Conservation (phyloP, 2,113 vertebrate genomes). For the Brienomyrus longianalis region DNA sequence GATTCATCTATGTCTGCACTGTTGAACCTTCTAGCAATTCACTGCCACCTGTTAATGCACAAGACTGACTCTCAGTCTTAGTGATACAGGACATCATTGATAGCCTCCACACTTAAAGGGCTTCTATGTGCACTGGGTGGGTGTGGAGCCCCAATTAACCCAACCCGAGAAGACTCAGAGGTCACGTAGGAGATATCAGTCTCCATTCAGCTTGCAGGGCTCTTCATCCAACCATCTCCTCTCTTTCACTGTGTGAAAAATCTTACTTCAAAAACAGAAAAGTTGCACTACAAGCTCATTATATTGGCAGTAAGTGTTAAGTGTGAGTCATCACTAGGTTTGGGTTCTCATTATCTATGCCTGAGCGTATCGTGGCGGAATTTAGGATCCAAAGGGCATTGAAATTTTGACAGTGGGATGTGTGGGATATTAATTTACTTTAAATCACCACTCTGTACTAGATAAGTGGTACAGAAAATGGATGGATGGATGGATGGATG, state of each 20-base stretch:
- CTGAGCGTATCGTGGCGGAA: neutral
- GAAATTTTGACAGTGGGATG: neutral
- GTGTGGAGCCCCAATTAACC: neutral
- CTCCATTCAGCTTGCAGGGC: neutral
- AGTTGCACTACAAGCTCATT: neutral
- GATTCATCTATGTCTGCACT: constrained; percentile 39
- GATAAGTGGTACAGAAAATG: neutral
- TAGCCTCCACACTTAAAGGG: neutral
- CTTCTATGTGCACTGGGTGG: neutral
- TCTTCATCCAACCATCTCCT: neutral
- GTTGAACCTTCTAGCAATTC: constrained; percentile 32
- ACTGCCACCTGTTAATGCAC: constrained; percentile 24
- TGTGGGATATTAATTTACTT: neutral
- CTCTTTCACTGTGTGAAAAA: neutral
- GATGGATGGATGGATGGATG: neutral
- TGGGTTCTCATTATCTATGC: neutral
- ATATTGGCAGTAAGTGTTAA: neutral
- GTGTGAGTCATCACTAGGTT: constrained; percentile 18
- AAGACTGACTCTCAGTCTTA: neutral
- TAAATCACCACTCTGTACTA: neutral
- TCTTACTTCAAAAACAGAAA: neutral
- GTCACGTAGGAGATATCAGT: neutral
- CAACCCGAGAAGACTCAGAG: neutral
- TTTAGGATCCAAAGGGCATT: neutral
- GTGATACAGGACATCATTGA: neutral